Evolutionary conservation across 2,888 invertebrate genomes (phyloP).

Genomic region (Pammene aurita): DNA sequence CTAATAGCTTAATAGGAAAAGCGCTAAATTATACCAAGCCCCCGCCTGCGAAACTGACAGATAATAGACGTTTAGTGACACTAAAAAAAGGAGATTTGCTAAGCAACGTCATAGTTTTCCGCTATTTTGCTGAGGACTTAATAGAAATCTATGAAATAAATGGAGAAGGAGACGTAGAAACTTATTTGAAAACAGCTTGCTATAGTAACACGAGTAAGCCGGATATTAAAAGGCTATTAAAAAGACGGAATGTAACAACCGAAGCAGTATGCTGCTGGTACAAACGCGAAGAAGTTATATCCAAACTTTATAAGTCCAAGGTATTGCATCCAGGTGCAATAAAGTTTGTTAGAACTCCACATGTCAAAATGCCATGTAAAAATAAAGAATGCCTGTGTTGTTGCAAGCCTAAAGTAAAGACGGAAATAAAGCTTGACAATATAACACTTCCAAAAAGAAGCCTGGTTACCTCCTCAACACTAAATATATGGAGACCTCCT

Average conservation of each 20-base stretch:
- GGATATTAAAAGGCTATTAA: slow-evolving; percentile 27
- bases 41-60: not conserved
- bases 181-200: slow-evolving; percentile 18
- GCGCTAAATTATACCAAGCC: slow-evolving; percentile 29
- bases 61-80: slow-evolving; percentile 26
- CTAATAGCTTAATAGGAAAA: slow-evolving; percentile 13
- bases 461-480: not conserved
- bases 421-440: not conserved
- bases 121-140: slow-evolving; percentile 21
- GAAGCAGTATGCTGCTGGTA: slow-evolving; percentile 51
- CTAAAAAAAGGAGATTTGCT: not conserved
- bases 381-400: slow-evolving; percentile 48
- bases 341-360: slow-evolving; percentile 47
- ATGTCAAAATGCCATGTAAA: slow-evolving; percentile 42
- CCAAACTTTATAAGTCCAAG: slow-evolving; percentile 37
- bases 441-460: slow-evolving; percentile 23
- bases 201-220: slow-evolving; percentile 17
- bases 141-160: slow-evolving; percentile 27
- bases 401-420: slow-evolving; percentile 42
- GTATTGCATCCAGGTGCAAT: slow-evolving; percentile 40
- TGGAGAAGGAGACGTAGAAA: slow-evolving; percentile 9
- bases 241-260: not conserved
- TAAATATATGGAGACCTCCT: not conserved
- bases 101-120: slow-evolving; percentile 10
- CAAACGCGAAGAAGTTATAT: slow-evolving; percentile 47